These are phyloP conservation scores for Eulithis testata DNA, from an alignment of 2,888 invertebrate genomes.

Conservation along the genomic window DNA sequence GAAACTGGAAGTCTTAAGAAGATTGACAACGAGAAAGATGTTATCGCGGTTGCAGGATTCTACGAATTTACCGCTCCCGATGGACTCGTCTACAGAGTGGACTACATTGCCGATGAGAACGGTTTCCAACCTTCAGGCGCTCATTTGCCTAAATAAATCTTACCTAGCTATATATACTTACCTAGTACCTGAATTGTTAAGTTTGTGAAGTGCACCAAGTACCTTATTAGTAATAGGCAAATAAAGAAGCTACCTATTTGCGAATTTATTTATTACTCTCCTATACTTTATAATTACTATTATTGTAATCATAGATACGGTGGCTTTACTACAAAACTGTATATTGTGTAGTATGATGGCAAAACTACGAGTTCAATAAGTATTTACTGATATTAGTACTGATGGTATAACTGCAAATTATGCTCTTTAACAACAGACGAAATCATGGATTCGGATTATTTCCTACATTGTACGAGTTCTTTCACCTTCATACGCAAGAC, in stretches of 20 bases:
- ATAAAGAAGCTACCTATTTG: constrained; percentile 40
- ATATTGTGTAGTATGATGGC: too few relatives aligned
- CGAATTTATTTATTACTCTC: constrained; percentile 26
- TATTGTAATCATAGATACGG: too few relatives aligned
- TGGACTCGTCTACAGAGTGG: constrained; percentile 76
- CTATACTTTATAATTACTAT: neutral
- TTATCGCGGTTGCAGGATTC: constrained; percentile 71
- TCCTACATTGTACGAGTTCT: too few relatives aligned
- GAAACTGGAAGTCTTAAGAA: constrained; percentile 72
- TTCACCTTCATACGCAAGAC: too few relatives aligned
- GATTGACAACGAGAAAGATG: constrained; percentile 60
- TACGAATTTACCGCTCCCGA: constrained; percentile 75
- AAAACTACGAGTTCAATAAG: too few relatives aligned
- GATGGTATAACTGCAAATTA: too few relatives aligned
- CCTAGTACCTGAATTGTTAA: constrained; percentile 29
- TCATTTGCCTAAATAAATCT: constrained; percentile 65
- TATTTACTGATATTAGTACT: too few relatives aligned
- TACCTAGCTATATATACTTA: constrained; percentile 40
- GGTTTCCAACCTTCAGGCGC: constrained; percentile 69
- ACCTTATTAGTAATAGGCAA: constrained; percentile 36
- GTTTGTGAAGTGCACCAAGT: constrained; percentile 34
- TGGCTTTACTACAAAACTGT: too few relatives aligned
- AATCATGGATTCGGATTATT: too few relatives aligned
- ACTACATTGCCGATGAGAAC: constrained; percentile 78
- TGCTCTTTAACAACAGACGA: too few relatives aligned